Percentiles rank a stretch among this genome's conserved stretches.
Evolutionary conservation across 2,888 invertebrate species (phyloP).

Genomic region (Oscheius sp.): DNA sequence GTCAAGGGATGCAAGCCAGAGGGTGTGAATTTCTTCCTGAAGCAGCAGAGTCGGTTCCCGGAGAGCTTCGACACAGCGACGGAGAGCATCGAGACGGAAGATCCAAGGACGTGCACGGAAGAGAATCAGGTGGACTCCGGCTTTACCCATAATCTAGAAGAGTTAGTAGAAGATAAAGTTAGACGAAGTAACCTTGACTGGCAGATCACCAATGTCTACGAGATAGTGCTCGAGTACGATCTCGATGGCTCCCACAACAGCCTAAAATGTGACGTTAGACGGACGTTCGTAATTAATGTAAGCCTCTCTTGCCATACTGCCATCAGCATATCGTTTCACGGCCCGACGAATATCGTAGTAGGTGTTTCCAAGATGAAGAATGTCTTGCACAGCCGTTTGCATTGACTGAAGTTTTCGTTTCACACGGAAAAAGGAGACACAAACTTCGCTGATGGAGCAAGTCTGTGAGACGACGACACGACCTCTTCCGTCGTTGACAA

Average conservation of each 20-base stretch:
- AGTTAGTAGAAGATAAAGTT: neutral
- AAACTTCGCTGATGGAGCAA: constrained; percentile 24
- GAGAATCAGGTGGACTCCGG: neutral
- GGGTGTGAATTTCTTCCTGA: neutral
- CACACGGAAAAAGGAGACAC: too few relatives aligned
- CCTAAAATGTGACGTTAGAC: neutral
- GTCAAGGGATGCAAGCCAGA: constrained; percentile 6
- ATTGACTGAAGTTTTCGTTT: neutral
- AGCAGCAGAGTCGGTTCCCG: neutral
- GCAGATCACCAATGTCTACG: constrained; percentile 2
- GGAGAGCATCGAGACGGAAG: constrained; percentile 2
- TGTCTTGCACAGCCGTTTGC: constrained; percentile 9
- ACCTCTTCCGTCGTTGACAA: constrained; percentile 28
- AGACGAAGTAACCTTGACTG: neutral
- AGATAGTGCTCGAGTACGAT: constrained; percentile 9
- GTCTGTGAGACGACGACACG: constrained; percentile 12
- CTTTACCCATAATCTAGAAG: neutral
- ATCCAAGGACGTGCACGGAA: neutral
- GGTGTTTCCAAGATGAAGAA: constrained; percentile 24
- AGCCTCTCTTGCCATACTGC: too few relatives aligned
- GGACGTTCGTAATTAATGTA: neutral
- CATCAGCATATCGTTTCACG: too few relatives aligned
- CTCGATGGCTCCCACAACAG: neutral
- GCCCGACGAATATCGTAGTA: constrained; percentile 2
- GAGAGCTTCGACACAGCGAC: neutral